Percentiles rank a stretch among this genome's conserved stretches.
Conservation (phyloP, 2,113 vertebrate species). For the Nicator chloris region DNA sequence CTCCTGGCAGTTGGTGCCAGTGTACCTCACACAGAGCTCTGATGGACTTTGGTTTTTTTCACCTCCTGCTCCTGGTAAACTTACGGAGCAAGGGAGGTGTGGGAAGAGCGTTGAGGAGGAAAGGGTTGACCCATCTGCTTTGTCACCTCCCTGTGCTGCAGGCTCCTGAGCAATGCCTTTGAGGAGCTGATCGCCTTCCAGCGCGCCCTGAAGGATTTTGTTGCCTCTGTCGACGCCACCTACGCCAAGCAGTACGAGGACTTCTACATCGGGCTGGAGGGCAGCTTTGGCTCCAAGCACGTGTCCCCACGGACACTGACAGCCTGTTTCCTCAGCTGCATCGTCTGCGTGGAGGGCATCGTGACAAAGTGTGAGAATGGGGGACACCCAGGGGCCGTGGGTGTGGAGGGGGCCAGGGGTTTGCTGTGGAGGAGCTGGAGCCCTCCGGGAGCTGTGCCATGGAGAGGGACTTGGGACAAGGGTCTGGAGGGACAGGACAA, state of each 20-base stretch:
- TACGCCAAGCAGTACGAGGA: slow-evolving; percentile 96
- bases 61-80: background rate
- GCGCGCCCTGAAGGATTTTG: slow-evolving; percentile 88
- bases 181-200: slow-evolving; percentile 93
- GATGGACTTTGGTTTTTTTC: background rate
- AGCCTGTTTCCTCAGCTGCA: slow-evolving; percentile 87
- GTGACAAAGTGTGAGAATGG: slow-evolving; percentile 90
- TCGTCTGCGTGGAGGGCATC: slow-evolving; percentile 96
- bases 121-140: rapidly evolving
- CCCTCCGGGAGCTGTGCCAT: background rate
- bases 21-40: background rate
- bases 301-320: slow-evolving; percentile 92
- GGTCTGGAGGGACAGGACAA: background rate
- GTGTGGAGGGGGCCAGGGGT: background rate
- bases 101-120: background rate
- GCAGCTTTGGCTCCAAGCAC: slow-evolving; percentile 93
- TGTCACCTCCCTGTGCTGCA: slow-evolving; percentile 16
- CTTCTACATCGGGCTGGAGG: slow-evolving; percentile 92
- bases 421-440: background rate
- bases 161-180: slow-evolving; percentile 89
- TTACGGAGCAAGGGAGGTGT: rapidly evolving
- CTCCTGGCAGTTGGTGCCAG: background rate
- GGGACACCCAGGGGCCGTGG: background rate
- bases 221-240: slow-evolving; percentile 88
- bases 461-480: background rate